These are phyloP conservation scores for Apamea sordens DNA, from an alignment of 2,888 invertebrate genomes.

Conservation along the genomic window DNA sequence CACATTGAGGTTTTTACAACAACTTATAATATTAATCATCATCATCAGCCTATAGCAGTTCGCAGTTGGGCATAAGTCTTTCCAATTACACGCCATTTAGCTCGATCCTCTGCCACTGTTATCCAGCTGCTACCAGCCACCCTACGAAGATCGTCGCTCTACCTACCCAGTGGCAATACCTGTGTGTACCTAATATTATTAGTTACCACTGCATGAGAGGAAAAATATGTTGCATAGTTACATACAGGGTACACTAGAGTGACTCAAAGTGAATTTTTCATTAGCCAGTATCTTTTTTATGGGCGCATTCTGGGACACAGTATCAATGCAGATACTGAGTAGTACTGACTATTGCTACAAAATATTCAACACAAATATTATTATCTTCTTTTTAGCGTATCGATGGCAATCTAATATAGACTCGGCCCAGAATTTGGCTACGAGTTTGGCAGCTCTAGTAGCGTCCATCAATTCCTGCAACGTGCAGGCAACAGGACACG, in stretches of 20 bases:
- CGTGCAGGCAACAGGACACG: neutral
- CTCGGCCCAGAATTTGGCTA: neutral
- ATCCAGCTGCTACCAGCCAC: neutral
- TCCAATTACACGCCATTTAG: neutral
- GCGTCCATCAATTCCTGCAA: neutral
- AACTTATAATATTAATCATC: neutral
- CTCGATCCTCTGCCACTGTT: neutral
- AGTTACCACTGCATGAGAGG: neutral
- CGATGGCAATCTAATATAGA: neutral
- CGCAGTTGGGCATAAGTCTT: neutral
- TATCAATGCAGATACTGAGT: neutral
- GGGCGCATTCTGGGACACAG: neutral
- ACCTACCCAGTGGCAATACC: neutral
- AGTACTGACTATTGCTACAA: neutral
- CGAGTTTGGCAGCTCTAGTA: neutral
- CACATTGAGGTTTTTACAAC: no score
- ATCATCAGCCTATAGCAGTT: neutral
- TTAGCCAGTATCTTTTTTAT: neutral
- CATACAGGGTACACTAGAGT: neutral
- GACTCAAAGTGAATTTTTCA: neutral
- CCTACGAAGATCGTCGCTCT: neutral
- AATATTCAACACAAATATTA: neutral
- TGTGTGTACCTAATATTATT: neutral
- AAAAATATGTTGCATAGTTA: neutral
- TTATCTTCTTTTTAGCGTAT: neutral